Base-by-base conservation (phyloP, 2,888 invertebrate species). In the Antheraea assamensis region DNA sequence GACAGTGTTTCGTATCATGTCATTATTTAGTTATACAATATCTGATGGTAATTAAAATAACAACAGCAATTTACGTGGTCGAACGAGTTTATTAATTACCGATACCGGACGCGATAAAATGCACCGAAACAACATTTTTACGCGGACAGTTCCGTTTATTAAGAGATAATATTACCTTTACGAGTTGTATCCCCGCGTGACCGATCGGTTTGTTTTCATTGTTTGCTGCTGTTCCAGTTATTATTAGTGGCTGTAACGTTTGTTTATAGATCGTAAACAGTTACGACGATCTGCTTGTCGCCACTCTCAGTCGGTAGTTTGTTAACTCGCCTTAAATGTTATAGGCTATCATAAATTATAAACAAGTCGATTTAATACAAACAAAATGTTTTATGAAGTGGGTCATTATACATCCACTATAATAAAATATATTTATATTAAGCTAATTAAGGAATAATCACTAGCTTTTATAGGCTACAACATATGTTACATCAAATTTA, bases 91-190 rank as follows among this genome's bases (percentile, higher is more conserved):
- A 89, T 91, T 88, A 90, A 90, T 88, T 84, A 83, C 81, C 83
- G 84, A 86, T 87, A 88, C 83, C 78, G 79, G 77, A 79, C 78
- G 80, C 88, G 84, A 89, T 90, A 90, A 91, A 91, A 88, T 87
- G 88, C 87, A 90, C 85, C 83, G 87, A 85, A 89, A 89, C 87
- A 90, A 88, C 87, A 88, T 89, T 93, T 93, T 93, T 91, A 92
- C 85, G 82, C 86, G 85, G 81, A 82, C 83, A 89, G 89, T 90
- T 92, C 83, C 83, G 87, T 92, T 93, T 93, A 94, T 93, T 92
- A 91, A 93, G 93, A 93, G 90, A 93, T 93, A 92, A 93, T 91
- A 90, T 89, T 91, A 93, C 94, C 93, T 93, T 93, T 93, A 93
- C 89, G 92, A 89, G 89, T 87, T 84, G 88, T 87, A 86, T 88